A percentile compares a stretch with the other conserved stretches of the same genome.
These are phyloP conservation scores for Parapristionchus giblindavisi DNA, from an alignment of 2,888 invertebrate species.

Conservation along the genomic window DNA sequence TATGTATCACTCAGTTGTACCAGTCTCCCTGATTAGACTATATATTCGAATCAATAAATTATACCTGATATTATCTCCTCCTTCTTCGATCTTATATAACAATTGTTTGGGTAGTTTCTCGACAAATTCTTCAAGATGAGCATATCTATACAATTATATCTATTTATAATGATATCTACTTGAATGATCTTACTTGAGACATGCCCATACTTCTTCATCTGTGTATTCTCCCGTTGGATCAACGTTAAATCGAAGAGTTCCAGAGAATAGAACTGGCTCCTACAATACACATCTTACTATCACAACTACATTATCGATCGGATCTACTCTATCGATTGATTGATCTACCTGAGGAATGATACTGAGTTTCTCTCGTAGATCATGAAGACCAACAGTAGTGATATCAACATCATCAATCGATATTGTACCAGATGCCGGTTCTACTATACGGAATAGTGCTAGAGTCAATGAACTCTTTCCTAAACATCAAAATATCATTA, in stretches of 20 bases:
- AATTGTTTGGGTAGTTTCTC: conserved; percentile 75
- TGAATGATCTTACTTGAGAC: conserved; percentile 40
- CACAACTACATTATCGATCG: background rate
- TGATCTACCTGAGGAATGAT: conserved; percentile 77
- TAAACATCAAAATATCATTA: conserved; percentile 17
- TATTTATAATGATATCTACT: background rate
- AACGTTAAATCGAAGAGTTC: conserved; percentile 83
- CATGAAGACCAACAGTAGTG: conserved; percentile 81
- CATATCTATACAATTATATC: conserved; percentile 34
- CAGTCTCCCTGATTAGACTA: background rate
- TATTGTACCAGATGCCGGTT: conserved; percentile 62
- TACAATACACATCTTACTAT: conserved; percentile 41
- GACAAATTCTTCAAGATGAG: conserved; percentile 50
- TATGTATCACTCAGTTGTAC: background rate
- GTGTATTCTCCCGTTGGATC: conserved; percentile 81
- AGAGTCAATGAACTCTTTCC: conserved; percentile 68
- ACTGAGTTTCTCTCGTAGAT: conserved; percentile 83
- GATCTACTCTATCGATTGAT: background rate
- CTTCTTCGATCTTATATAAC: conserved; percentile 85
- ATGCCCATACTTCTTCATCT: conserved; percentile 53
- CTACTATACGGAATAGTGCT: conserved; percentile 68
- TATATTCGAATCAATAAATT: background rate
- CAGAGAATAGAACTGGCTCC: conserved; percentile 69
- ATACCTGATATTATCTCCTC: conserved; percentile 82
- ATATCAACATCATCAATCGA: conserved; percentile 59